Evolutionary conservation across 2,888 invertebrate species (phyloP), one percentile per base, ranked within the genome.

Genomic region (Caenorhabditis zanzibari): DNA sequence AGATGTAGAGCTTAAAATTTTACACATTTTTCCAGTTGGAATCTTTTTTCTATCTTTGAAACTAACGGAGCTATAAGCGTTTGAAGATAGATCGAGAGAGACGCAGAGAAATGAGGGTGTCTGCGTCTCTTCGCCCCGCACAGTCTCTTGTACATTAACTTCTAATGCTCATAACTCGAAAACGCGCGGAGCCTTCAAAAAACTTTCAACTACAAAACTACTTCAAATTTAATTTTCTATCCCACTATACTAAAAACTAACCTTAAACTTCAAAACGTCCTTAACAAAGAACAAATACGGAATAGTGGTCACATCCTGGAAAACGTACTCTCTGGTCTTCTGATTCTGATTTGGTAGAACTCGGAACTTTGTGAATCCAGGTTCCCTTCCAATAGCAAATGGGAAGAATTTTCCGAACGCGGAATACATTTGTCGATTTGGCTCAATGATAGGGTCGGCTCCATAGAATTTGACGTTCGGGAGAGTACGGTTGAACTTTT

Each of bases 381-480:
- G 52, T 6, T 68, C 7, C 16, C 24, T 63, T 6, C 81, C 77
- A 32, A 86, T 66, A 24, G 86, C 86, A 24, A 84, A 84, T 14
- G 82, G 82, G 66, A 80, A 81, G 66, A 73, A 84, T 28, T 54
- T 61, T 7, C 84, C 84, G 49, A 84, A 71, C 10, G 56, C 61
- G 16, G 81, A 63, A 61, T 84, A 86, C 28, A 84, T 38, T 44
- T 76, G 63, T 24, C 63, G 28, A 49, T 86, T 85, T n/a, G 75
- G 71, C 59, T 81, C 81, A 24, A 72, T 77, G 7, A 85, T 85
- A 24, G 85, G 85, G 32, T 86, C 86, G 12, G 82, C 86, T 28
- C 86, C 84, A 26, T 71, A 69, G 63, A 85, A 81, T 22, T 63
- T 69, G 10, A 61, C 38, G 26, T 66, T 72, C 16, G 80, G 73